Conservation (phyloP, 2,797 vertebrate species). For the Halcyon smyrnensis region DNA sequence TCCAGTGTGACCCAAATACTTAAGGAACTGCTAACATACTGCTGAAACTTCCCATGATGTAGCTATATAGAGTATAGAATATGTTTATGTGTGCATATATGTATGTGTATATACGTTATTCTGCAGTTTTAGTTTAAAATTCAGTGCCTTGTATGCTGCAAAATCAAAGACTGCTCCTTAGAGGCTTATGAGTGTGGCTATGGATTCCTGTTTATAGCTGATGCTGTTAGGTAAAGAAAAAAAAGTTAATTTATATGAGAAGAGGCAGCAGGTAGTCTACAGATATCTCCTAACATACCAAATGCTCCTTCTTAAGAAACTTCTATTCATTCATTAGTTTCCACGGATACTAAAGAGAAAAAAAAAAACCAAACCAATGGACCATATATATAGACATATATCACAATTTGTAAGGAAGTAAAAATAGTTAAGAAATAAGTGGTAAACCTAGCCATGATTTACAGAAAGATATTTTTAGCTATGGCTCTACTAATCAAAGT, state of each 20-base stretch:
- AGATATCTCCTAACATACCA: not conserved
- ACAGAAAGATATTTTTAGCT: not conserved
- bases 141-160: not conserved
- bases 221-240: not conserved
- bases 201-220: not conserved
- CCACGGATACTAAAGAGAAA: not conserved
- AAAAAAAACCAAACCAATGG: not conserved
- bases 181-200: not conserved
- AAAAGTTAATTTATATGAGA: not conserved
- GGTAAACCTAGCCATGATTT: not conserved
- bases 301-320: not conserved
- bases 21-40: not conserved
- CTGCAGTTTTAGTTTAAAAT: not conserved
- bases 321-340: not conserved
- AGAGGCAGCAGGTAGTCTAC: not conserved
- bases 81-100: not conserved
- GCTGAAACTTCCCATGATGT: not conserved
- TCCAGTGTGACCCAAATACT: rapidly evolving
- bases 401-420: not conserved
- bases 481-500: not conserved
- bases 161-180: not conserved
- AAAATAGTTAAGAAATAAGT: rapidly evolving
- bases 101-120: not conserved
- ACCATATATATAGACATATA: not conserved
- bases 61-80: not conserved